Evolutionary conservation across 2,797 vertebrate species (phyloP).

Genomic region (Brachyalestes nurse): DNA sequence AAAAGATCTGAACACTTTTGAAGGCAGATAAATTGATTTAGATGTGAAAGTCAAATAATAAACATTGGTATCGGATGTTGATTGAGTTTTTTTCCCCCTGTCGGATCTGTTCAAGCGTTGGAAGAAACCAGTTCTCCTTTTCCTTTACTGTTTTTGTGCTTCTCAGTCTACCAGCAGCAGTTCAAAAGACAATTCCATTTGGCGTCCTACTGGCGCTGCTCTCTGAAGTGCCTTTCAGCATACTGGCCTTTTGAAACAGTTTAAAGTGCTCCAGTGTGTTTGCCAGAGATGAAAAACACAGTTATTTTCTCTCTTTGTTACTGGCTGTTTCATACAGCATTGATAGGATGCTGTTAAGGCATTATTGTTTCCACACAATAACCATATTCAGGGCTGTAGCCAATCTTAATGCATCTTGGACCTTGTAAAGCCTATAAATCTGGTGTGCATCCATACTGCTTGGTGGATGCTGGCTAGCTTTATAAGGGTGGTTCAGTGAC

Average conservation of each 20-base stretch:
- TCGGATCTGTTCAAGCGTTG: slow-evolving; percentile 71
- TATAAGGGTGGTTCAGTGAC: neutral
- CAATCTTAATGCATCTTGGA: slow-evolving; percentile 19
- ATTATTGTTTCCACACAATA: slow-evolving; percentile 15
- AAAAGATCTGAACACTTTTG: slow-evolving; percentile 68
- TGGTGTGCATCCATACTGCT: neutral
- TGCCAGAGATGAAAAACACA: slow-evolving; percentile 64
- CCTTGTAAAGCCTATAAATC: neutral
- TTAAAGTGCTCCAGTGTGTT: slow-evolving; percentile 70
- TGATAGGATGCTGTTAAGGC: slow-evolving; percentile 26
- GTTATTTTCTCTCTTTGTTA: slow-evolving; percentile 50
- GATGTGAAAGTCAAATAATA: slow-evolving; percentile 69
- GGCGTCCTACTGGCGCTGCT: slow-evolving; percentile 66
- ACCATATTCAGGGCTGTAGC: neutral
- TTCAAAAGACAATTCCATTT: slow-evolving; percentile 75
- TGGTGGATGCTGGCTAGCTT: neutral
- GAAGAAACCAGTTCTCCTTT: slow-evolving; percentile 73
- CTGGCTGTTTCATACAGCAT: slow-evolving; percentile 1
- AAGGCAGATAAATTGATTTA: slow-evolving; percentile 68
- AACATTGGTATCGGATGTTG: slow-evolving; percentile 73
- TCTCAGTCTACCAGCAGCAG: slow-evolving; percentile 70
- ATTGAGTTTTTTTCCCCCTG: slow-evolving; percentile 68
- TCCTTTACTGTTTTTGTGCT: slow-evolving; percentile 70
- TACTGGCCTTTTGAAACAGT: slow-evolving; percentile 69
- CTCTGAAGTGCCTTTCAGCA: slow-evolving; percentile 67